Evolutionary conservation across 2,797 vertebrate genomes (phyloP), one percentile per base, ranked within the genome.

Genomic region (Sciurus vulgaris): DNA sequence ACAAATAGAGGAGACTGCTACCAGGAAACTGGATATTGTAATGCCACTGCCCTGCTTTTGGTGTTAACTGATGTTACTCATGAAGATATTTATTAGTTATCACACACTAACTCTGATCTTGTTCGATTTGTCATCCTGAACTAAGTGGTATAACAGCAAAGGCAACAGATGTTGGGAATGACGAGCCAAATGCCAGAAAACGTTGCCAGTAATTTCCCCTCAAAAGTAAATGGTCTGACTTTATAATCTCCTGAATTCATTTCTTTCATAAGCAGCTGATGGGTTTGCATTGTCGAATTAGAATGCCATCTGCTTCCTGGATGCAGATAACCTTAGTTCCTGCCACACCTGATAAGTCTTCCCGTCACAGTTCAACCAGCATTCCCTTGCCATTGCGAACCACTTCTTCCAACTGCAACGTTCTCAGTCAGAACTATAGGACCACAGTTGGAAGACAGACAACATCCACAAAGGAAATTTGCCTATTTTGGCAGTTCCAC

Each of bases 121-220:
- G 38, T 95, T 94, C 92, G 89, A 74, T 98, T 97, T 97, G 96
- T 97, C 96, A 97, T 97, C 88, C 78, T 94, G 88, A 96, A 79
- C 83, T 95, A 97, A 95, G 86, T 96, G 86, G 54, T 93, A 56
- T 67, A 93, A 96, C 30, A 94, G 89, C 91, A 96, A 97, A 96
- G 81, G 74, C 96, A 97, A 96, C 97, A 98, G 97, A 97, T 98
- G 96, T 94, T 97, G 69, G 59, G 67, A 38, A 76, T 94, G 82
- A 96, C 96, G 96, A 97, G 97, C 95, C 97, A 98, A 98, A 97
- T 97, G 89, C 61, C 78, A 91, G 56, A 91, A 97, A 94, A 86
- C 56, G 77, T 89, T 86, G 93, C 97, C 97, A 97, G 73, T 92
- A 95, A 96, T 97, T 95, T 88, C 59, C 87, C 88, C 59, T 96